Evolutionary conservation across 2,888 invertebrate genomes (phyloP).

Genomic region (Brachylomia viminalis): DNA sequence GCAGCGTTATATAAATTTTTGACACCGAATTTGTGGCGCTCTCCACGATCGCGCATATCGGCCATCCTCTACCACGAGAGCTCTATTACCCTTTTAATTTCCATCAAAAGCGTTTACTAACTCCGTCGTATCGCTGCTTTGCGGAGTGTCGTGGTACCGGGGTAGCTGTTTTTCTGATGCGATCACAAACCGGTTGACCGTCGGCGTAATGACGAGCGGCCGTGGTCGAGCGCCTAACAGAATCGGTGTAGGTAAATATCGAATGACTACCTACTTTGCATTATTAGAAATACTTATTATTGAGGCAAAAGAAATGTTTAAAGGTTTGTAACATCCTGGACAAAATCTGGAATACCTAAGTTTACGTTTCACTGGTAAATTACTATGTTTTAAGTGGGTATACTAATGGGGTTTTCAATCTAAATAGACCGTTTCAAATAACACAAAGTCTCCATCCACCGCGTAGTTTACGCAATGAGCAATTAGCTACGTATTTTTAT

Average conservation of each 20-base stretch:
- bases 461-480: constrained; percentile 17
- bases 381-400: not conserved
- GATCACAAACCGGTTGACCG: constrained; percentile 89
- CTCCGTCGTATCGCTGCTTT: constrained; percentile 37
- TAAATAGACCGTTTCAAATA: not conserved
- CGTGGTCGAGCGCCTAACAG: constrained; percentile 74
- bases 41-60: constrained; percentile 81
- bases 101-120: constrained; percentile 26
- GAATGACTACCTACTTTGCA: constrained; percentile 84
- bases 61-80: constrained; percentile 80
- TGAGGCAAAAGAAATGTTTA: constrained; percentile 63
- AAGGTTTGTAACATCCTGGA: constrained; percentile 26
- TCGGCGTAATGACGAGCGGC: constrained; percentile 84
- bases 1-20: constrained; percentile 84
- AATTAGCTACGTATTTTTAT: constrained; percentile 14
- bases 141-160: constrained; percentile 76
- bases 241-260: constrained; percentile 82
- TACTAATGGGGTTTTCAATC: constrained; percentile 6
- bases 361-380: constrained; percentile 6
- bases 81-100: constrained; percentile 45
- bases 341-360: constrained; percentile 17
- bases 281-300: constrained; percentile 78
- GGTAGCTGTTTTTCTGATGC: constrained; percentile 89
- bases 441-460: not conserved
- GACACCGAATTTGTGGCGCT: constrained; percentile 84